Evolutionary conservation across 2,888 invertebrate species (phyloP).

Genomic region (Cerceris ruficornis): DNA sequence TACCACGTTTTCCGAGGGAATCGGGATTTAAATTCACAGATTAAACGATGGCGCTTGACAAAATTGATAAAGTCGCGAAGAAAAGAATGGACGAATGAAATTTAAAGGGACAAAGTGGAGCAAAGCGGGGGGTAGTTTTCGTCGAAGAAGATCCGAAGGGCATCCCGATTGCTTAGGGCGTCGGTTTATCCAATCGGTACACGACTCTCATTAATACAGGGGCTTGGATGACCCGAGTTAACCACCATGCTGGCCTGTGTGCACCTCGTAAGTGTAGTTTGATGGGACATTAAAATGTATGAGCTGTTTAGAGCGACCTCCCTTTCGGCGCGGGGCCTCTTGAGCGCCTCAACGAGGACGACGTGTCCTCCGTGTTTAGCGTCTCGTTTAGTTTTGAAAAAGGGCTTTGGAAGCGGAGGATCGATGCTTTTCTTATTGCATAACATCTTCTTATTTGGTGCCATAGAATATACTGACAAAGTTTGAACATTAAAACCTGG

Average conservation of each 20-base stretch:
- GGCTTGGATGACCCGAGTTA: conserved; percentile 12
- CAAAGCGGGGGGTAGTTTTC: conserved; percentile 8
- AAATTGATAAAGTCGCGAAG: no score
- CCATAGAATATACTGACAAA: no score
- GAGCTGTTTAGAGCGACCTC: conserved; percentile 38
- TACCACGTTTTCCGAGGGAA: no score
- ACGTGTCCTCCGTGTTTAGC: conserved; percentile 5
- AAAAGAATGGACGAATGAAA: no score
- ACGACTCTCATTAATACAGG: conserved; percentile 27
- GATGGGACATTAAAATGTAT: conserved; percentile 52
- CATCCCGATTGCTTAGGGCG: neutral
- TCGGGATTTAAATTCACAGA: no score
- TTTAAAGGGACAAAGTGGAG: neutral
- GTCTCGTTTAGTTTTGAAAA: no score
- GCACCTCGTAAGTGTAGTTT: conserved; percentile 29
- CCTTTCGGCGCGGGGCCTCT: conserved; percentile 20
- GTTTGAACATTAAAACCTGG: no score
- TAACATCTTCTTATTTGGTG: no score
- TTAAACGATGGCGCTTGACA: no score
- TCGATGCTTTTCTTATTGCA: no score
- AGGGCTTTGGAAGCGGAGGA: no score
- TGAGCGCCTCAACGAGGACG: conserved; percentile 20
- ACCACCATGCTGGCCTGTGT: conserved; percentile 1
- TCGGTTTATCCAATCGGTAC: conserved; percentile 20
- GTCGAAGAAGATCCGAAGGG: no score